Conservation (phyloP, 2,797 vertebrate species). For the Manis pentadactyla region DNA sequence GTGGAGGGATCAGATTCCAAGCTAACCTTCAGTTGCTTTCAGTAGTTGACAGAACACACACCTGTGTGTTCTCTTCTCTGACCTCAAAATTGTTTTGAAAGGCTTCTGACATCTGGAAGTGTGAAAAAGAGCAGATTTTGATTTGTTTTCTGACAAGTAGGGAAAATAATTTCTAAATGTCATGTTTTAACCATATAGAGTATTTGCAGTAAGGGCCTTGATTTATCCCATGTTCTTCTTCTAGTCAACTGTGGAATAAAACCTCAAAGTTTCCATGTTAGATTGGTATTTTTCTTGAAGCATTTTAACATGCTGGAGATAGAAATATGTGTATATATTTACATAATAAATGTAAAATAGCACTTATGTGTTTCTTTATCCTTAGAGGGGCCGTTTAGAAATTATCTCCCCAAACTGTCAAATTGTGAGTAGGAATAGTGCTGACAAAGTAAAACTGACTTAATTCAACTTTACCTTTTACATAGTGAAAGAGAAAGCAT, state of each 20-base stretch:
- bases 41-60: conserved; percentile 86
- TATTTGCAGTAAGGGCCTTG: background rate
- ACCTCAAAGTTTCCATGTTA: background rate
- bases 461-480: background rate
- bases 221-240: background rate
- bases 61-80: conserved; percentile 88
- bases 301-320: background rate
- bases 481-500: background rate
- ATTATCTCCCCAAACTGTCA: background rate
- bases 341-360: background rate
- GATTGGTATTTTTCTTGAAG: background rate
- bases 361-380: background rate
- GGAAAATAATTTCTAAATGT: conserved; percentile 58
- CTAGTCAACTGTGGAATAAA: background rate
- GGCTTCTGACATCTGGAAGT: conserved; percentile 85
- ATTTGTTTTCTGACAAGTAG: conserved; percentile 73
- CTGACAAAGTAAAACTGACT: background rate
- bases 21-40: conserved; percentile 88
- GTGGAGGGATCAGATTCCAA: conserved; percentile 90
- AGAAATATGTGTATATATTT: background rate
- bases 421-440: background rate
- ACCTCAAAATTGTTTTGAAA: conserved; percentile 85
- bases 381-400: background rate
- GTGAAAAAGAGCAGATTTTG: conserved; percentile 77
- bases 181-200: background rate